phyloP scores from a whole-genome alignment of 1,140 invertebrate genomes.

The Drosophila jambulina region DNA sequence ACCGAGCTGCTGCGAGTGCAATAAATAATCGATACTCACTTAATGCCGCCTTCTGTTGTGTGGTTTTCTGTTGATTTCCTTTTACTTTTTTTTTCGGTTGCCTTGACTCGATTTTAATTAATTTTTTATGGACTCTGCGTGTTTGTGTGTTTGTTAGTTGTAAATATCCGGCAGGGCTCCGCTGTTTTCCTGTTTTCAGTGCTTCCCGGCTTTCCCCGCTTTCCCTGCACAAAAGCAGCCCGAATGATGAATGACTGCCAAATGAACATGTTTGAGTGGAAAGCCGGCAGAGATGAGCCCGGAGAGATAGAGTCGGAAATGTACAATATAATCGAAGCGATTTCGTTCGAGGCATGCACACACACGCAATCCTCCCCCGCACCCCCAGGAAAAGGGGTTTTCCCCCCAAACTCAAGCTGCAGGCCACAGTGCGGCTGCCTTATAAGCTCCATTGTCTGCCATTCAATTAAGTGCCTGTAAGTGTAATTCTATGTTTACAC shows the following conservation, averaged over 20 bases:
- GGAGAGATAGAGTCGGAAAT: constrained; percentile 30
- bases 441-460: not conserved
- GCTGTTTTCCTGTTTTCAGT: constrained; percentile 2
- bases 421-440: constrained; percentile 5
- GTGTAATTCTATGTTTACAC: constrained; percentile 2
- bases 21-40: constrained; percentile 41
- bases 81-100: constrained; percentile 8
- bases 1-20: constrained; percentile 28
- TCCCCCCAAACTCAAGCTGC: constrained; percentile 11
- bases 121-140: constrained; percentile 71
- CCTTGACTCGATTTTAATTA: constrained; percentile 75
- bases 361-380: not conserved
- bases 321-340: constrained; percentile 44
- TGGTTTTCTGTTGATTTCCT: not conserved
- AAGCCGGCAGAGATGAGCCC: constrained; percentile 24
- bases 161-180: constrained; percentile 20
- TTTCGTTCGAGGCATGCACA: constrained; percentile 8
- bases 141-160: constrained; percentile 31
- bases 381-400: constrained; percentile 7
- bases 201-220: not conserved
- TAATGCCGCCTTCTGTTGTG: not conserved
- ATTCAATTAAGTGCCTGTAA: not conserved
- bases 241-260: constrained; percentile 74
- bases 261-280: constrained; percentile 63
- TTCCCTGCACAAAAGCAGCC: constrained; percentile 24